A percentile compares a stretch with the other conserved stretches of the same genome.
These are phyloP conservation scores for Phataginus tricuspis DNA, from an alignment of 2,797 vertebrate genomes.

Conservation along the genomic window DNA sequence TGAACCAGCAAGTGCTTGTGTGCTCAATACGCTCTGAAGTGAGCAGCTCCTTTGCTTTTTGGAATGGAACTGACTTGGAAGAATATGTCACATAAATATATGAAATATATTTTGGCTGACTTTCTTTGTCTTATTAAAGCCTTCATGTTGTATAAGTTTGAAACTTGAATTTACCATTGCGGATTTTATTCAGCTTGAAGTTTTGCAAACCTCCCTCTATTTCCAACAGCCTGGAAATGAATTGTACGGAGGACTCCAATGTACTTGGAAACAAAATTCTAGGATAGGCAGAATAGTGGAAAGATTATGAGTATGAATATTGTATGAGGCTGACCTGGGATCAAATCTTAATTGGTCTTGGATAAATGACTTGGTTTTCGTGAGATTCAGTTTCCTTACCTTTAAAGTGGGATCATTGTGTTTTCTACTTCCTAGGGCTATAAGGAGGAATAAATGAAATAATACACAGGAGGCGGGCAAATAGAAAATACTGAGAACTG, in stretches of 20 bases:
- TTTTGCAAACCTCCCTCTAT: not conserved
- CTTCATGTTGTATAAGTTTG: not conserved
- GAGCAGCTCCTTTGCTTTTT: slow-evolving; percentile 67
- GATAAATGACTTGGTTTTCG: slow-evolving; percentile 9
- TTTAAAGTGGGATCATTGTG: not conserved
- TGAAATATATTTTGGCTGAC: slow-evolving; percentile 74
- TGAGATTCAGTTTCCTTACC: not conserved
- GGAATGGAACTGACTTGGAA: slow-evolving; percentile 70
- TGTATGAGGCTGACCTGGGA: not conserved
- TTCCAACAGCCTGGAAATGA: not conserved
- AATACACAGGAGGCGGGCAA: not conserved
- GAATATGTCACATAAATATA: slow-evolving; percentile 71
- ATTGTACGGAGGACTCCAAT: not conserved
- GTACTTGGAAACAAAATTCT: not conserved
- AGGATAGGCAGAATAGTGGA: not conserved
- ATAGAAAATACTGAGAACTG: not conserved
- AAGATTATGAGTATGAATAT: not conserved
- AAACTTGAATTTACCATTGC: not conserved
- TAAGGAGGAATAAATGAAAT: not conserved
- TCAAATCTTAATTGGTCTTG: not conserved
- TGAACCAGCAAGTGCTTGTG: slow-evolving; percentile 64
- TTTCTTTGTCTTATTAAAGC: slow-evolving; percentile 73
- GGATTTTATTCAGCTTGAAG: slow-evolving; percentile 25
- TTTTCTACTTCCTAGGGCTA: not conserved
- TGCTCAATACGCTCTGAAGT: slow-evolving; percentile 68